Percentiles rank a stretch among this genome's conserved stretches.
Evolutionary conservation across 1,140 invertebrate genomes (phyloP).

Genomic region (Drosophila teissieri): DNA sequence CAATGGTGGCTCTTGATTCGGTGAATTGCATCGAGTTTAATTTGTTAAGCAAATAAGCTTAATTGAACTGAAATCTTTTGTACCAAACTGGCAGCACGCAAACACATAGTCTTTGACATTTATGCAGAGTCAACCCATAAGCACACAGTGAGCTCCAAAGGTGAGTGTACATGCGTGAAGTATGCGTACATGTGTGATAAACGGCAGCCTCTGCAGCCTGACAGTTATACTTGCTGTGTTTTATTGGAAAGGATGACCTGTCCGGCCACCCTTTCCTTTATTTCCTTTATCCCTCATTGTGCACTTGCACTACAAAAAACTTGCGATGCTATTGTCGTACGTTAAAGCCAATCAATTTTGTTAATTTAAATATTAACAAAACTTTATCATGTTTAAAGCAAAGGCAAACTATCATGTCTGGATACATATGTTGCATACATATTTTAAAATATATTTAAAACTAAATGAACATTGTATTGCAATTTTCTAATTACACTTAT

Average conservation of each 20-base stretch:
- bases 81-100: constrained; percentile 15
- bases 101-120: constrained; percentile 35
- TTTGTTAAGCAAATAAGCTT: constrained; percentile 36
- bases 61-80: constrained; percentile 36
- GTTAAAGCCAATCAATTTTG: not conserved
- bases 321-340: not conserved
- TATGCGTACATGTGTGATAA: constrained; percentile 47
- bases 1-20: not conserved
- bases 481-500: too few relatives aligned
- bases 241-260: constrained; percentile 40
- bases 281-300: constrained; percentile 3
- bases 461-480: too few relatives aligned
- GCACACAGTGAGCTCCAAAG: constrained; percentile 30
- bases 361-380: too few relatives aligned
- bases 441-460: too few relatives aligned
- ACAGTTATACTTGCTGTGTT: constrained; percentile 62
- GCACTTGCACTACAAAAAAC: not conserved
- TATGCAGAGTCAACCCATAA: constrained; percentile 46
- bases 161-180: constrained; percentile 16
- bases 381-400: too few relatives aligned
- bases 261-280: constrained; percentile 7
- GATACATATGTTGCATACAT: too few relatives aligned
- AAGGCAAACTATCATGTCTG: too few relatives aligned
- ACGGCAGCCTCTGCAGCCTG: constrained; percentile 47
- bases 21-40: constrained; percentile 20